Evolutionary conservation across 2,797 vertebrate species (phyloP), one percentile per base, ranked within the genome.

Genomic region (Danio choprae): DNA sequence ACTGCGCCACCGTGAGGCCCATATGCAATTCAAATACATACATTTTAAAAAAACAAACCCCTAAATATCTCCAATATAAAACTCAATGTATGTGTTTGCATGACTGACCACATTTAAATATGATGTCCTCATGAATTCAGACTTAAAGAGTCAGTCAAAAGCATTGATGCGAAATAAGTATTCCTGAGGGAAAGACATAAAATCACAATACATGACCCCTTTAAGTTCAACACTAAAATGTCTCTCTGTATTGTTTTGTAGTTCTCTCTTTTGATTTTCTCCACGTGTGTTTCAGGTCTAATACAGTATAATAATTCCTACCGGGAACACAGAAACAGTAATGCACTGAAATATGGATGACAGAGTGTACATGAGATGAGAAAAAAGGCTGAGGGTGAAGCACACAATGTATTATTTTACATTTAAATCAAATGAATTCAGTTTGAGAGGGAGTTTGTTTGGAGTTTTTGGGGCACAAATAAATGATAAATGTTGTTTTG

Each of bases 201-300:
- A 58, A 13, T 20, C 56, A 58, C 29, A 16, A 36, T 44, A 36
- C 48, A 50, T 50, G 65, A 46, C 64, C 64, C 12, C 64, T 67
- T 67, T 22, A 41, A 68, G 22, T 58, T 43, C 16, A 50, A 56
- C n/a, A 44, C 36, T 22, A 22, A 29, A 10, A 40, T 72, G 40
- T 22, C 40, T 18, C 5, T 29, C 40, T 29, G 18, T 44, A 29
- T 59, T 12, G 43, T 73, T 56, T n/a, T 58, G 40, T 59, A 73
- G 55, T n/a, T 3, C 13, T 46, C 59, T 46, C 22, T 16, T 22
- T 68, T 36, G 41, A 53, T 9, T 20, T 29, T 40, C 67, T 41
- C 50, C n/a, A 12, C 5, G 15, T 38, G 29, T 18, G 67, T 51
- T 46, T 51, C 46, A n/a, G 10, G 67, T 38, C 6, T 29, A n/a